Percentiles rank a stretch among this genome's conserved stretches.
phyloP scores from a whole-genome alignment of 2,888 invertebrate species.

The Drosophila mulleri region DNA sequence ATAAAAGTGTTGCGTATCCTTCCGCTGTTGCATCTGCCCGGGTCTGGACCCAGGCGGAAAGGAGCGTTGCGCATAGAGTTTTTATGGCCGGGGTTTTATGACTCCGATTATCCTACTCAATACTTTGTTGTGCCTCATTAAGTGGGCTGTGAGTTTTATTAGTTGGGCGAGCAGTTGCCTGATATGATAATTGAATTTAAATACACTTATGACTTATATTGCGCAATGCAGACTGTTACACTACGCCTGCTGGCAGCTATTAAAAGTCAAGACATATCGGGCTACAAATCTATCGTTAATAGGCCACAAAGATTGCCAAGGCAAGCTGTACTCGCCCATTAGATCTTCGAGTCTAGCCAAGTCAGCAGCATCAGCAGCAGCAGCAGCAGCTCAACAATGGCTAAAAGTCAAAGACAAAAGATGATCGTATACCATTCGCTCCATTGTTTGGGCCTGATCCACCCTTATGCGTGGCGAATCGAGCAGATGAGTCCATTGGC shows the following conservation, averaged over 20 bases:
- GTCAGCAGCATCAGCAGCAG: slow-evolving; percentile 5
- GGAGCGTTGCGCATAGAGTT: slow-evolving; percentile 14
- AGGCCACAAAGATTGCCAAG: slow-evolving; percentile 39
- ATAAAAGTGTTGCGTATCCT: slow-evolving; percentile 69
- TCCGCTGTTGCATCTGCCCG: slow-evolving; percentile 65
- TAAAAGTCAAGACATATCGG: slow-evolving; percentile 30
- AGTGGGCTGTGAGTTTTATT: slow-evolving; percentile 35
- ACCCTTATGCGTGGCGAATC: slow-evolving; percentile 58
- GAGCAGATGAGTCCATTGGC: slow-evolving; percentile 60
- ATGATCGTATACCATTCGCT: slow-evolving; percentile 35
- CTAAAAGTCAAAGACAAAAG: slow-evolving; percentile 61
- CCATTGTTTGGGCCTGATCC: slow-evolving; percentile 37
- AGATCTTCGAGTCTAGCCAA: slow-evolving; percentile 1
- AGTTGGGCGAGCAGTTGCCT: slow-evolving; percentile 29
- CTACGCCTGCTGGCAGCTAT: slow-evolving; percentile 18
- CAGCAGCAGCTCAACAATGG: slow-evolving; percentile 52
- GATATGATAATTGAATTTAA: slow-evolving; percentile 48
- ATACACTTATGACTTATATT: slow-evolving; percentile 40
- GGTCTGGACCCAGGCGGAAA: slow-evolving; percentile 5
- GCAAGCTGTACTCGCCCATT: slow-evolving; percentile 31
- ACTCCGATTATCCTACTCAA: slow-evolving; percentile 58
- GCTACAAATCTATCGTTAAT: slow-evolving; percentile 42
- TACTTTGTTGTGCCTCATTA: slow-evolving; percentile 68
- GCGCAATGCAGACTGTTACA: slow-evolving; percentile 27
- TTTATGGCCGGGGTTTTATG: slow-evolving; percentile 56